Percentiles rank a stretch among this genome's conserved stretches.
Evolutionary conservation across 2,113 vertebrate genomes (phyloP).

Genomic region (Larimichthys crocea): DNA sequence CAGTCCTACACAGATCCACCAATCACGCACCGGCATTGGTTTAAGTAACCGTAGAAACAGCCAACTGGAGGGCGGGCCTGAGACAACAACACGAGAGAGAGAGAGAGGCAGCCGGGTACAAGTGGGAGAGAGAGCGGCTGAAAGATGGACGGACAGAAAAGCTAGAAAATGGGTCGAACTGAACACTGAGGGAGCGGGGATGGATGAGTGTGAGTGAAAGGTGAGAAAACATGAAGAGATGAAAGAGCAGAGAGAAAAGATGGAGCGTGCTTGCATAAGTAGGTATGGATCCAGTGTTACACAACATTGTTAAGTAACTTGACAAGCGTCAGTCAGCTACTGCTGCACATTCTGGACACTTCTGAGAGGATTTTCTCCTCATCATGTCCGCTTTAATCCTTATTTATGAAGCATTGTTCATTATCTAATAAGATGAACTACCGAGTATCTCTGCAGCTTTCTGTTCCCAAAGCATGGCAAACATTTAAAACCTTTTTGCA

Average conservation of each 20-base stretch:
- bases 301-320: conserved; percentile 77
- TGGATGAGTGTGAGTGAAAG: neutral
- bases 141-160: neutral
- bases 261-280: neutral
- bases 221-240: neutral
- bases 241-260: neutral
- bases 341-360: neutral
- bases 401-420: neutral
- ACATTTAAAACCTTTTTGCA: neutral
- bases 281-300: conserved; percentile 66
- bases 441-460: neutral
- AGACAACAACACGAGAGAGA: conserved; percentile 39
- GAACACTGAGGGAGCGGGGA: neutral
- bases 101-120: conserved; percentile 14
- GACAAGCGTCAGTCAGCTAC: neutral
- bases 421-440: neutral
- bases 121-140: conserved; percentile 30
- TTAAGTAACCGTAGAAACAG: conserved; percentile 70
- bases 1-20: conserved; percentile 29
- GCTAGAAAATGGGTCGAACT: neutral
- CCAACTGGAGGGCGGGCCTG: conserved; percentile 55
- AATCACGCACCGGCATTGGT: conserved; percentile 55
- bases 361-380: neutral
- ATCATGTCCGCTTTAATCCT: neutral
- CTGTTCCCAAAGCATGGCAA: neutral